Conservation (phyloP, 2,888 invertebrate species). For the Drosophila paranaensis region DNA sequence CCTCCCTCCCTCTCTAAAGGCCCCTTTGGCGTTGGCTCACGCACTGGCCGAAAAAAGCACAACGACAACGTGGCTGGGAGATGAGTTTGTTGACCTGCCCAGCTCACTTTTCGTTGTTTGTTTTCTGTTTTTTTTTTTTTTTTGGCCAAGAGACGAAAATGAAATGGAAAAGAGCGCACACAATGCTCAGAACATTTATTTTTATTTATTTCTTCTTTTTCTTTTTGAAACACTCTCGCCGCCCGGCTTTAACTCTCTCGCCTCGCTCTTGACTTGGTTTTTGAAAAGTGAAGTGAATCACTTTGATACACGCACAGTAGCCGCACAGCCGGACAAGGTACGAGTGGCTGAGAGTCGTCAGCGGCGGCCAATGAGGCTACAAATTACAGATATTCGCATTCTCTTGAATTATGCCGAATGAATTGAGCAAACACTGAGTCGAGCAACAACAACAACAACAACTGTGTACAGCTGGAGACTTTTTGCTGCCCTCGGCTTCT, state of each 20-base stretch:
- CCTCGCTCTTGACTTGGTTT: conserved; percentile 64
- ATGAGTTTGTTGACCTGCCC: conserved; percentile 74
- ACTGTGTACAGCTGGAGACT: conserved; percentile 27
- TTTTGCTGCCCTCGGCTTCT: conserved; percentile 38
- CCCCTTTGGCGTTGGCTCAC: conserved; percentile 27
- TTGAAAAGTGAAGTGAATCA: conserved; percentile 78
- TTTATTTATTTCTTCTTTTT: conserved; percentile 2
- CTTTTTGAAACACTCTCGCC: conserved; percentile 56
- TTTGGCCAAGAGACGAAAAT: conserved; percentile 71
- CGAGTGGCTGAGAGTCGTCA: conserved; percentile 4
- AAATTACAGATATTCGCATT: conserved; percentile 64
- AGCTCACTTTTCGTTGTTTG: conserved; percentile 31
- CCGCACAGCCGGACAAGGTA: conserved; percentile 21
- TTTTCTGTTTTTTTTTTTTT: conserved; percentile 25
- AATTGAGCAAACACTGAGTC: conserved; percentile 61
- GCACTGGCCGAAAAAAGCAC: conserved; percentile 61
- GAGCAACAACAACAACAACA: conserved; percentile 7
- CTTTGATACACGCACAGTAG: conserved; percentile 62
- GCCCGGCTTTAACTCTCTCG: conserved; percentile 34
- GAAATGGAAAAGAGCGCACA: conserved; percentile 76
- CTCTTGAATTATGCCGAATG: conserved; percentile 73
- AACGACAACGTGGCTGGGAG: conserved; percentile 65
- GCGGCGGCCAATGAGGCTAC: conserved; percentile 60
- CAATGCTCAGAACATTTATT: conserved; percentile 40
- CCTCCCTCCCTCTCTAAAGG: neutral